Conservation (phyloP, 2,888 invertebrate genomes). For the Chrysopilus asiliformis region DNA sequence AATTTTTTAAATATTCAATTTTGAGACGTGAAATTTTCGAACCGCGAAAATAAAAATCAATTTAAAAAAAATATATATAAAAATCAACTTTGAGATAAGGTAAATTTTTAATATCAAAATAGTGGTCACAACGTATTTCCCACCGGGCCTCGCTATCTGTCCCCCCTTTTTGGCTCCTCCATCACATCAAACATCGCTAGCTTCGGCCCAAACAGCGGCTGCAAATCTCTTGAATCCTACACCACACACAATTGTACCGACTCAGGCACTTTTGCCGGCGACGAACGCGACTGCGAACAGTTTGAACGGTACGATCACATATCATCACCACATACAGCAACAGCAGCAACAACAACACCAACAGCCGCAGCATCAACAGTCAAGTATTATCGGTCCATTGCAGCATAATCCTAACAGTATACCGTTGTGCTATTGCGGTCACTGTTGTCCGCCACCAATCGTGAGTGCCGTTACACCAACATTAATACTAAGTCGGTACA, state of each 20-base stretch:
- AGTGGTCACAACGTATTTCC: conserved; percentile 24
- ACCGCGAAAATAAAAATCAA: too few relatives aligned
- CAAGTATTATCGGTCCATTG: conserved; percentile 12
- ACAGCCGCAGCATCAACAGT: conserved; percentile 14
- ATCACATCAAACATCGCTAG: conserved; percentile 14
- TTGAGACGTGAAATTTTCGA: too few relatives aligned
- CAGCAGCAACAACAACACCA: conserved; percentile 13
- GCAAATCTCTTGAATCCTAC: conserved; percentile 9
- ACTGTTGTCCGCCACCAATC: conserved; percentile 17
- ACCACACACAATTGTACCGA: conserved; percentile 9
- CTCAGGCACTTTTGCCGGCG: conserved; percentile 8
- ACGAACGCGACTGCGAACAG: conserved; percentile 6
- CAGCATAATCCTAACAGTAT: conserved; percentile 6
- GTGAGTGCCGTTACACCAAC: conserved; percentile 19
- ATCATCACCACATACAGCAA: conserved; percentile 7
- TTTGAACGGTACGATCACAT: conserved; percentile 3
- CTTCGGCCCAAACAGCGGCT: conserved; percentile 10
- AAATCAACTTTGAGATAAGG: too few relatives aligned
- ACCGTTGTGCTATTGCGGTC: conserved; percentile 21
- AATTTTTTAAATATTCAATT: too few relatives aligned
- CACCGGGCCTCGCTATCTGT: conserved; percentile 23
- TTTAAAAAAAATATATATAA: too few relatives aligned
- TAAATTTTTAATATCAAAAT: conserved; percentile 17
- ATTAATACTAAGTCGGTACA: conserved; percentile 21
- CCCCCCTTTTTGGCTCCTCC: conserved; percentile 21